Evolutionary conservation across 2,888 invertebrate genomes (phyloP).

Genomic region (Spisula solida): DNA sequence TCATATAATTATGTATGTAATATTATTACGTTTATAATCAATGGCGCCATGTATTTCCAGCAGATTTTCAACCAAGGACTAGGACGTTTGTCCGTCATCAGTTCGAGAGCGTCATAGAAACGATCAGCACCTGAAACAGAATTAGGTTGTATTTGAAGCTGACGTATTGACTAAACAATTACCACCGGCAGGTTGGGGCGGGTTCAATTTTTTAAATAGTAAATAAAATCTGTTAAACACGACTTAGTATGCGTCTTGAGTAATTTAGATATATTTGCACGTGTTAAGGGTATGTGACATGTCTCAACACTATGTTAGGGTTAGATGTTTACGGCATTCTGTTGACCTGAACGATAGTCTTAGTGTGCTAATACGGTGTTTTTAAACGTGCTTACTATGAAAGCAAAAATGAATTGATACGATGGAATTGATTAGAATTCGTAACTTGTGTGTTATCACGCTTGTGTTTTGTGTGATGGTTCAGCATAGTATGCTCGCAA

Average conservation of each 20-base stretch:
- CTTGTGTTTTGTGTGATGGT: neutral
- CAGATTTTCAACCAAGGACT: conserved; percentile 48
- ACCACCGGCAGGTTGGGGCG: neutral
- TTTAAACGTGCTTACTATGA: no score
- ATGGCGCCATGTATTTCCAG: conserved; percentile 53
- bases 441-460: neutral
- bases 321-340: no score
- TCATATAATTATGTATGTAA: no score
- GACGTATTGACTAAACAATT: neutral
- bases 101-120: conserved; percentile 53
- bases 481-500: no score
- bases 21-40: conserved; percentile 53
- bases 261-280: neutral
- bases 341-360: no score
- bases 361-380: no score
- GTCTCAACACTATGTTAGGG: neutral
- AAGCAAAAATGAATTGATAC: no score
- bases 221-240: neutral
- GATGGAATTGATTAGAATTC: no score
- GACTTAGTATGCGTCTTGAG: neutral
- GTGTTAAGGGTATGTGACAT: neutral
- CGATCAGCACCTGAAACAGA: conserved; percentile 51
- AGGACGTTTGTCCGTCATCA: conserved; percentile 49
- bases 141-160: no score
- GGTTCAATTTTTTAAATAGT: neutral